A percentile compares a stretch with the other conserved stretches of the same genome.
These are phyloP conservation scores for Apteryx owenii DNA, from an alignment of 2,113 vertebrate species.

Conservation along the genomic window DNA sequence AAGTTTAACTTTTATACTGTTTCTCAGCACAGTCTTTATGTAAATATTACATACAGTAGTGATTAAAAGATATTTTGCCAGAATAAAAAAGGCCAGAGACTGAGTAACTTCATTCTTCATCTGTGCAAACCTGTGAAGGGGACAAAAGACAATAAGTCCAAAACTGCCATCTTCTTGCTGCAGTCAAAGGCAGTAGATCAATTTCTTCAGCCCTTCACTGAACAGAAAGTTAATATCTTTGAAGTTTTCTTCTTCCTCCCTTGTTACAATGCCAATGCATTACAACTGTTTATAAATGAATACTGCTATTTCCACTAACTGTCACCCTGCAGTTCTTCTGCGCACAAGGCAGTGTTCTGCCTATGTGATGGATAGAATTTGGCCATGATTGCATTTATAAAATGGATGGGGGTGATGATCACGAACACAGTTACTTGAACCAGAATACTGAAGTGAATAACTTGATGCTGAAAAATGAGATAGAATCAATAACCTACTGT, in stretches of 20 bases:
- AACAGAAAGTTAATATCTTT: neutral
- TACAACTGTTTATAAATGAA: neutral
- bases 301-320: too few relatives aligned
- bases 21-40: constrained; percentile 75
- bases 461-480: neutral
- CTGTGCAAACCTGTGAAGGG: constrained; percentile 91
- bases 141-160: neutral
- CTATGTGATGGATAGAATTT: neutral
- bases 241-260: neutral
- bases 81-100: constrained; percentile 54
- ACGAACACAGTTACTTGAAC: neutral
- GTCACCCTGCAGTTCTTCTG: fast-evolving
- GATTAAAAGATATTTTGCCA: constrained; percentile 72
- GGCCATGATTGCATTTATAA: neutral
- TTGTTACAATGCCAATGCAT: neutral
- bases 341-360: neutral
- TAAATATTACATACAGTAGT: constrained; percentile 93
- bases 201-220: neutral
- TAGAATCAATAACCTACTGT: neutral
- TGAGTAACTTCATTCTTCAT: constrained; percentile 89
- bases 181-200: neutral
- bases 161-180: neutral
- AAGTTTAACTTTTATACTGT: constrained; percentile 48
- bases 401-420: neutral
- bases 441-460: neutral